phyloP scores from a whole-genome alignment of 2,113 vertebrate genomes.

The Eidolon helvum region DNA sequence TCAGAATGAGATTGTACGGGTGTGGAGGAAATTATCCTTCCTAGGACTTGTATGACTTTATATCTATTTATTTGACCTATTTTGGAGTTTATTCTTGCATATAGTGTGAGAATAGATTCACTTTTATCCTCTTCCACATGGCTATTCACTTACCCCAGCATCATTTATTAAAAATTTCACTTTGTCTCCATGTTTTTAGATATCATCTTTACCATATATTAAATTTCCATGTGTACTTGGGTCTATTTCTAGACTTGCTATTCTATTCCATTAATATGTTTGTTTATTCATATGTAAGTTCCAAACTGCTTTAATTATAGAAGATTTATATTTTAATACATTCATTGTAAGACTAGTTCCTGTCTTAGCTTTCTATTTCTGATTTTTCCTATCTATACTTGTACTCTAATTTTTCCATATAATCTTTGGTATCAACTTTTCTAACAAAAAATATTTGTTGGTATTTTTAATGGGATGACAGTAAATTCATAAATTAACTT shows the following conservation, averaged over 20 bases:
- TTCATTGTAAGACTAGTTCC: background rate
- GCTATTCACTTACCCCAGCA: background rate
- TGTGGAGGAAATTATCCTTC: background rate
- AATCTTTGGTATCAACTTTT: constrained; percentile 9
- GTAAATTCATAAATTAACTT: background rate
- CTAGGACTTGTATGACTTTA: background rate
- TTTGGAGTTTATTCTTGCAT: background rate
- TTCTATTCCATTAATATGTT: background rate
- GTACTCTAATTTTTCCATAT: background rate
- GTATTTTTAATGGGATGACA: background rate
- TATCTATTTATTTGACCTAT: background rate
- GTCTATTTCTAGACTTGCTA: background rate
- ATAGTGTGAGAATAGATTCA: background rate
- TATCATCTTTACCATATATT: background rate
- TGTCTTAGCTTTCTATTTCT: background rate
- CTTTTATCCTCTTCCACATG: background rate
- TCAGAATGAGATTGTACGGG: background rate
- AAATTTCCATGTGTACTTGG: background rate
- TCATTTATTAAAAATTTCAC: background rate
- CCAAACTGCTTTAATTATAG: background rate
- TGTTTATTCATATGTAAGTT: background rate
- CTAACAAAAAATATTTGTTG: background rate
- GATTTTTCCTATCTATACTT: constrained; percentile 5
- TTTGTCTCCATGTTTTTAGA: background rate
- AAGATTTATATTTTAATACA: background rate